Conservation (phyloP, 2,797 vertebrate species). For the Enteromius afrohamiltoni region DNA sequence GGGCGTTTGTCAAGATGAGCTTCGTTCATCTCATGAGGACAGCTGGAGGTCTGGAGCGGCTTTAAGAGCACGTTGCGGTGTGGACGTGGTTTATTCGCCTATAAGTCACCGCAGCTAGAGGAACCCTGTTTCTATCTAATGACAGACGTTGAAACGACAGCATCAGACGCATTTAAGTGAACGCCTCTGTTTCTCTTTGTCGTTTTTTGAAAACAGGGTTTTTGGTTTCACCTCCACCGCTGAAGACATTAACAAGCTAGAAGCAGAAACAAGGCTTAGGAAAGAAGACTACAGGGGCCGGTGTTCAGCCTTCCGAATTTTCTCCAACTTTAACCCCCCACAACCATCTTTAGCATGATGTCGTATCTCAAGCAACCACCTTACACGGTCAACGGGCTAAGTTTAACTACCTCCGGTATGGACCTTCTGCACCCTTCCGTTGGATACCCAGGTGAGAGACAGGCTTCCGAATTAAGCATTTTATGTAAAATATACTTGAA, state of each 20-base stretch:
- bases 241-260: conserved; percentile 52
- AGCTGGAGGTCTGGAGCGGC: conserved; percentile 74
- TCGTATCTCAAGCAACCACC: conserved; percentile 99
- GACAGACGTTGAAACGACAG: conserved; percentile 30
- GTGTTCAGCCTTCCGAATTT: conserved; percentile 76
- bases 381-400: conserved; percentile 98
- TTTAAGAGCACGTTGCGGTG: conserved; percentile 74
- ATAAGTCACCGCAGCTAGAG: conserved; percentile 62
- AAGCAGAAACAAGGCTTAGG: not conserved
- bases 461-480: not conserved
- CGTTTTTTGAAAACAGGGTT: conserved; percentile 67
- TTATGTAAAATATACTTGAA: not conserved
- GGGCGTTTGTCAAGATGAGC: conserved; percentile 75
- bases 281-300: conserved; percentile 68
- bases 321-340: conserved; percentile 81
- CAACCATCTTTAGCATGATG: conserved; percentile 99
- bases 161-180: conserved; percentile 56
- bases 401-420: conserved; percentile 97
- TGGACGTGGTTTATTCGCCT: conserved; percentile 65
- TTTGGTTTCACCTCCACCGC: conserved; percentile 49
- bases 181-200: conserved; percentile 57
- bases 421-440: conserved; percentile 96
- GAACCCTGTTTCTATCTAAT: conserved; percentile 49
- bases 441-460: conserved; percentile 94
- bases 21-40: conserved; percentile 71